Evolutionary conservation across 1,140 invertebrate species (phyloP).

Genomic region (Drosophila santomea): DNA sequence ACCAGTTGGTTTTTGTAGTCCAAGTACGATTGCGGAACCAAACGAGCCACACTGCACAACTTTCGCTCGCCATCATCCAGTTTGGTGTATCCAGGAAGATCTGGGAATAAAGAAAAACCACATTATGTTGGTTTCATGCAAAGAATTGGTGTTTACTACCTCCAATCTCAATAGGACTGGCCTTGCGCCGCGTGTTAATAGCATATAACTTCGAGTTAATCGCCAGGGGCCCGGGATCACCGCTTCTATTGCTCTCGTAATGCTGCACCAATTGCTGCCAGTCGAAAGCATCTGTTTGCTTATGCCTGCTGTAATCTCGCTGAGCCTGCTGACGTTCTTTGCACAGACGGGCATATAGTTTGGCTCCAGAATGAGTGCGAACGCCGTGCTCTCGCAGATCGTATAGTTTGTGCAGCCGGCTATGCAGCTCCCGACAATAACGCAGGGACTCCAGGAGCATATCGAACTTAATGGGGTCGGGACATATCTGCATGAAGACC

Average conservation of each 20-base stretch:
- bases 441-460: constrained; percentile 91
- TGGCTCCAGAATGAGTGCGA: constrained; percentile 87
- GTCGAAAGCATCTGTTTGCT: constrained; percentile 81
- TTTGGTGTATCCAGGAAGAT: constrained; percentile 92
- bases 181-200: constrained; percentile 63
- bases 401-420: constrained; percentile 87
- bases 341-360: constrained; percentile 89
- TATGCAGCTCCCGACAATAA: constrained; percentile 89
- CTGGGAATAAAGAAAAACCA: constrained; percentile 73
- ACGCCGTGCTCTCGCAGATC: constrained; percentile 91
- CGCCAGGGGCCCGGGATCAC: constrained; percentile 35
- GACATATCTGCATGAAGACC: constrained; percentile 90
- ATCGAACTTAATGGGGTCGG: constrained; percentile 90
- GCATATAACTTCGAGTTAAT: constrained; percentile 71
- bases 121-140: neutral
- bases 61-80: constrained; percentile 90
- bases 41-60: constrained; percentile 90
- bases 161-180: constrained; percentile 88
- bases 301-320: constrained; percentile 85
- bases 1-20: constrained; percentile 91
- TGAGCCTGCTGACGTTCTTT: constrained; percentile 85
- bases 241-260: constrained; percentile 49
- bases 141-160: constrained; percentile 31
- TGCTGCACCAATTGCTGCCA: constrained; percentile 82
- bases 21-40: constrained; percentile 91